Percentiles rank a stretch among this genome's conserved stretches.
These are phyloP conservation scores for Thunnus albacares DNA, from an alignment of 2,797 vertebrate genomes.

Conservation along the genomic window DNA sequence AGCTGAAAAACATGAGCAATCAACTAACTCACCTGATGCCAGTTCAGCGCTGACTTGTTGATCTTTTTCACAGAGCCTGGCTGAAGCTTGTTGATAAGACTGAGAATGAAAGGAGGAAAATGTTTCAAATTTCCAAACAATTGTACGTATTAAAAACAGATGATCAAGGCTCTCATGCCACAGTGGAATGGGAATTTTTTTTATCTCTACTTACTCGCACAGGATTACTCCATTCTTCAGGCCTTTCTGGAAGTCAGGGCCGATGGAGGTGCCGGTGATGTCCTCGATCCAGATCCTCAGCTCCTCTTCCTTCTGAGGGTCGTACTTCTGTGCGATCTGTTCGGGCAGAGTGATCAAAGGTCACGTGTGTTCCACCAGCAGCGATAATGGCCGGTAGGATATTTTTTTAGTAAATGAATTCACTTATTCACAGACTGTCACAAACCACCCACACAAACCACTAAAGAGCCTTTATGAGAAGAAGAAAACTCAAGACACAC, in stretches of 20 bases:
- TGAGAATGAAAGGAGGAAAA: constrained; percentile 57
- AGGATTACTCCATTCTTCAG: constrained; percentile 92
- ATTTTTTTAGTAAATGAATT: constrained; percentile 13
- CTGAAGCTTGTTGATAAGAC: constrained; percentile 93
- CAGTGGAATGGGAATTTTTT: neutral
- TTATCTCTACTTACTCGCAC: constrained; percentile 90
- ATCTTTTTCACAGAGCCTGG: constrained; percentile 91
- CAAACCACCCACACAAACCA: neutral
- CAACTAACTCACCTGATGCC: constrained; percentile 91
- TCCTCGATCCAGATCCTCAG: constrained; percentile 93
- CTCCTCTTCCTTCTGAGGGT: constrained; percentile 92
- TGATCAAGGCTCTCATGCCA: accelerated
- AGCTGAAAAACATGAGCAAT: neutral
- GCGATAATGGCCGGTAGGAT: neutral
- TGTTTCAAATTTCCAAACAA: constrained; percentile 3
- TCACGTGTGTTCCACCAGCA: constrained; percentile 8
- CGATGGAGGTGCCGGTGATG: constrained; percentile 87
- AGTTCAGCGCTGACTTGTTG: constrained; percentile 91
- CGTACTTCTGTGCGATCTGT: constrained; percentile 95
- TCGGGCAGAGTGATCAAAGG: constrained; percentile 28
- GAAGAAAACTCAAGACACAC: neutral
- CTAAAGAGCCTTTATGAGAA: neutral
- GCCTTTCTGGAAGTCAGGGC: constrained; percentile 94
- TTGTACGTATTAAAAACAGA: neutral
- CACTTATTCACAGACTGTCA: neutral